A percentile compares a stretch with the other conserved stretches of the same genome.
Evolutionary conservation across 2,888 invertebrate genomes (phyloP).

Genomic region (Tachina lurida): DNA sequence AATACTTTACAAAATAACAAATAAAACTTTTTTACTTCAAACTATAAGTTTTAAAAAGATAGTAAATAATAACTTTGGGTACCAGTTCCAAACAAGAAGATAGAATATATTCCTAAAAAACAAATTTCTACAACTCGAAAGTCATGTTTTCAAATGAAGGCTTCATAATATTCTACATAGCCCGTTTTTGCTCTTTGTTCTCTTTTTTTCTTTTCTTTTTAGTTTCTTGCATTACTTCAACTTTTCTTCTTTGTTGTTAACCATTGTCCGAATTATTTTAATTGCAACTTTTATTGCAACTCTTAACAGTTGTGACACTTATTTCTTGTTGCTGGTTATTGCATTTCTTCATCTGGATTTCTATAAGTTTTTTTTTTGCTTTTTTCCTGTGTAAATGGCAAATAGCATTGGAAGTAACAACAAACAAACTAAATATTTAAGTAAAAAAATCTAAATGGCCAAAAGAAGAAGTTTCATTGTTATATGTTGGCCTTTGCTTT

Average conservation of each 20-base stretch:
- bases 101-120: too few relatives aligned
- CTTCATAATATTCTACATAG: neutral
- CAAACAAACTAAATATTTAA: conserved; percentile 25
- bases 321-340: conserved; percentile 38
- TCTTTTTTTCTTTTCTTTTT: neutral
- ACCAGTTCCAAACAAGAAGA: too few relatives aligned
- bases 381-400: conserved; percentile 4
- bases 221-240: conserved; percentile 14
- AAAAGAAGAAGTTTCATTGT: conserved; percentile 56
- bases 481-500: conserved; percentile 62
- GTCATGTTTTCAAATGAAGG: neutral
- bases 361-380: neutral
- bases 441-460: conserved; percentile 23
- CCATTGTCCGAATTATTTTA: conserved; percentile 75
- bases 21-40: too few relatives aligned
- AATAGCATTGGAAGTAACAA: conserved; percentile 25
- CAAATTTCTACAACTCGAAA: too few relatives aligned
- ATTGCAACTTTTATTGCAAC: conserved; percentile 71
- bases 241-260: conserved; percentile 66
- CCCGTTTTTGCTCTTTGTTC: neutral
- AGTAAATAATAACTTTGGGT: too few relatives aligned
- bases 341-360: neutral
- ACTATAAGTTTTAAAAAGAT: too few relatives aligned
- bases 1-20: too few relatives aligned
- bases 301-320: conserved; percentile 67